Evolutionary conservation across 2,797 vertebrate genomes (phyloP), one percentile per base, ranked within the genome.

Genomic region (Hydrolagus colliei): DNA sequence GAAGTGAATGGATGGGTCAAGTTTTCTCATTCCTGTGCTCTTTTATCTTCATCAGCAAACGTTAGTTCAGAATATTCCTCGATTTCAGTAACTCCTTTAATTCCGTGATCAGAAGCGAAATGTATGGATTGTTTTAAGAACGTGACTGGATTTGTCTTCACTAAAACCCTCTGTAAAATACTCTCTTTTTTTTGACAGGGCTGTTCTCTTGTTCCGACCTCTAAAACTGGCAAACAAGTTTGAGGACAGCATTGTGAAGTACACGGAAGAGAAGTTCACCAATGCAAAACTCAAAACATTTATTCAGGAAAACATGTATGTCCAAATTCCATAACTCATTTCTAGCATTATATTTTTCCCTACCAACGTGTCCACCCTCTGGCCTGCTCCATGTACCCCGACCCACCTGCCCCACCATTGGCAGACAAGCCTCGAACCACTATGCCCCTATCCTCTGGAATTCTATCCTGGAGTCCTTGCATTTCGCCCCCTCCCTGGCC

Each of bases 301-400:
- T 89, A 95, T 99, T 88, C 96, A 99, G 91, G 97, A 99, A 59
- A 97, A 96, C 89, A 94, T 98, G 98, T 99, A 91, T 95, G 97
- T 94, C 61, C 9, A 67, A 14, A 52, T 85, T 12, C 85, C 73
- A 85, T 68, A 3, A 52, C 41, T 52, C 41, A 52, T 52, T 52
- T 3, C 41, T 52, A 52, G 41, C 41, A 52, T 52, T 52, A 6
- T 52, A 52, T 52, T 52, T 52, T 27, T 27, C 27, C 27, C 27
- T 27, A 27, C 27, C 27, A 27, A 27, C 27, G 27, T 27, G 27
- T 27, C 27, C 27, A 27, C 27, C 27, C 27, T 27, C 27, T 27
- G 27, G 27, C 27, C 27, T 27, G 27, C 27, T 27, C 27, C 27
- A 27, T 27, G 27, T 27, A 27, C 27, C 27, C 27, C 27, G 27